phyloP scores from a whole-genome alignment of 2,113 vertebrate genomes.

The Haemorhous mexicanus region DNA sequence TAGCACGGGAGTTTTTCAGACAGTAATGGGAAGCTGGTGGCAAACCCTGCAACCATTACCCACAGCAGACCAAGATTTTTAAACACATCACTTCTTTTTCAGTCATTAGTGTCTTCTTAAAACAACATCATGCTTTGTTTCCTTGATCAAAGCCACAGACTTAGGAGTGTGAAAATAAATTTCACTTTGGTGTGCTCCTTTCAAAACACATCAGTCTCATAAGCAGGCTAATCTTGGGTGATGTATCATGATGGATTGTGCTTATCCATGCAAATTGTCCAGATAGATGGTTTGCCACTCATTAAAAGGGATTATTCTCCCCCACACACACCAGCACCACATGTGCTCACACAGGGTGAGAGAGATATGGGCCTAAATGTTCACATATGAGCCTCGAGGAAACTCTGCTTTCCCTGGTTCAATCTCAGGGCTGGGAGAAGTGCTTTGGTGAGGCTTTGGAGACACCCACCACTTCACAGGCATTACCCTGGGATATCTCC shows the following conservation, averaged over 20 bases:
- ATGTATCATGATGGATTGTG: slow-evolving; percentile 33
- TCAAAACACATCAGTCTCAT: slow-evolving; percentile 33
- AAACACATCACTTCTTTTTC: slow-evolving; percentile 29
- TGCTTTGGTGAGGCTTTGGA: not conserved
- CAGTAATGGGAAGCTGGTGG: slow-evolving; percentile 27
- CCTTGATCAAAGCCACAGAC: slow-evolving; percentile 54
- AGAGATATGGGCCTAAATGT: not conserved
- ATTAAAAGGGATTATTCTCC: slow-evolving; percentile 1
- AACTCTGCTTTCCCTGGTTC: rapidly evolving
- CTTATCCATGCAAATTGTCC: slow-evolving; percentile 31
- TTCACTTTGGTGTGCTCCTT: slow-evolving; percentile 48
- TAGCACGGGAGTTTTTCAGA: not conserved
- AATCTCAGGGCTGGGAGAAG: not conserved
- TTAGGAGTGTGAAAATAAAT: slow-evolving; percentile 37
- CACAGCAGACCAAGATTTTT: slow-evolving; percentile 8
- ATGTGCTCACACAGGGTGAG: not conserved
- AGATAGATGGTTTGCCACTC: not conserved
- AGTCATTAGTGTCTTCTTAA: slow-evolving; percentile 56
- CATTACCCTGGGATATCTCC: not conserved
- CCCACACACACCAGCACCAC: not conserved
- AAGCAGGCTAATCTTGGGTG: slow-evolving; percentile 38
- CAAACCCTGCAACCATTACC: slow-evolving; percentile 24
- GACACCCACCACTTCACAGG: not conserved
- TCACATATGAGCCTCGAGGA: not conserved
- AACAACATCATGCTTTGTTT: slow-evolving; percentile 55